phyloP scores from a whole-genome alignment of 2,797 vertebrate genomes.

The Diplodus sargus region DNA sequence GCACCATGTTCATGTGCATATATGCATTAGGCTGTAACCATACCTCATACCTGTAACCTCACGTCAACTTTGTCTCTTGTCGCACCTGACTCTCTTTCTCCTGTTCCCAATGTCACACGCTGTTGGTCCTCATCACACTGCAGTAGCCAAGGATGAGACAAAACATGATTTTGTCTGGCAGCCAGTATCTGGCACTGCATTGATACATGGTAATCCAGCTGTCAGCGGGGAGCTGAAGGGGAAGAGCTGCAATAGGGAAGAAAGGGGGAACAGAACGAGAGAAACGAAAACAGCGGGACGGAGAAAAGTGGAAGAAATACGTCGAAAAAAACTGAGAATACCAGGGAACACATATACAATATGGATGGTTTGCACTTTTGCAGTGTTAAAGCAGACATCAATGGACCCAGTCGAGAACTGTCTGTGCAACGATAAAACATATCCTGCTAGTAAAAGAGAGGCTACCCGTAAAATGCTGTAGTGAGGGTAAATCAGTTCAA shows the following conservation, averaged over 20 bases:
- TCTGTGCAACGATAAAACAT: background rate
- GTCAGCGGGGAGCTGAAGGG: constrained; percentile 58
- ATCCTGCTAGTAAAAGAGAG: background rate
- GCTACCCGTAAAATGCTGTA: background rate
- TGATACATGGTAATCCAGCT: constrained; percentile 79
- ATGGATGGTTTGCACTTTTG: constrained; percentile 16
- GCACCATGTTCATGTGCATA: background rate
- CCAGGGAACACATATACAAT: background rate
- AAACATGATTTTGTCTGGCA: constrained; percentile 80
- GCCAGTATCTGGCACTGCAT: constrained; percentile 71
- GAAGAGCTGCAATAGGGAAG: constrained; percentile 18
- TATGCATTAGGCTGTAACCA: background rate
- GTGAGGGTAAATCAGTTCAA: background rate
- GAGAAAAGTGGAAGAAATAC: constrained; percentile 29
- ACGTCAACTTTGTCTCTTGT: constrained; percentile 34
- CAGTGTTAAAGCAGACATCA: background rate
- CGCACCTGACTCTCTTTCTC: constrained; percentile 48
- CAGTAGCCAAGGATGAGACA: constrained; percentile 73
- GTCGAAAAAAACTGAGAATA: constrained; percentile 23
- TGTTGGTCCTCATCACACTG: constrained; percentile 63
- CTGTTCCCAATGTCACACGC: constrained; percentile 65
- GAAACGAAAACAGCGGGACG: constrained; percentile 28
- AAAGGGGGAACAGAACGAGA: constrained; percentile 29
- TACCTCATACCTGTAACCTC: background rate
- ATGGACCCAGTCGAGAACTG: background rate